Base-by-base conservation (phyloP, 2,797 vertebrate species). In the Coregonus ussuriensis region DNA sequence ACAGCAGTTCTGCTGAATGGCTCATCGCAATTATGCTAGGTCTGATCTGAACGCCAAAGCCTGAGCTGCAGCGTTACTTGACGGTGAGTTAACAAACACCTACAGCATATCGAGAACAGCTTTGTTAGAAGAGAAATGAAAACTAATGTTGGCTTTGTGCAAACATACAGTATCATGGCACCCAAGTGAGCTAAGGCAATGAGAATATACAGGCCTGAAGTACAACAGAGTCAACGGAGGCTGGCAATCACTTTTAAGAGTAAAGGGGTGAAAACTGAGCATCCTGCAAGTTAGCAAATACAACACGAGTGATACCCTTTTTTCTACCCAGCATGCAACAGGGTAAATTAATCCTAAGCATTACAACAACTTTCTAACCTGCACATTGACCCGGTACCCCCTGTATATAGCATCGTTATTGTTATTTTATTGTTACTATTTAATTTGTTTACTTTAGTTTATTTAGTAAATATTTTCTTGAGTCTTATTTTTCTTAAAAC, bases 341-440 rank as follows among this genome's bases (percentile, higher is more conserved):
- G 47, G 35, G 37, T 25, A 29, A 63, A 63, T n/a, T 4, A 67
- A 75, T 7, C 51, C 1, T 35, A 33, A 35, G 15, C 63, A 65
- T 80, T 78, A 83, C 16, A 15, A 35, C 41, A 11, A 47, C 41
- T 47, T 11, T 13, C 9, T 47, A 47, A 47, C 41, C 9, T 11
- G 9, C 41, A 47, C 9, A 47, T 11, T 47, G 41, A 47, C 41
- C 11, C 41, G 9, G 41, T 13, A 47, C 41, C 41, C 9, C 41
- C 41, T 47, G 3, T 13, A 13, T 47, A 47, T 47, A 47, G 41
- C 41, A 47, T 11, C 9, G 41, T 13, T 47, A 13, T 47, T 47
- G 41, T 47, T 11, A 47, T 47, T 11, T 47, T 9, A 47, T 47
- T 47, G 41, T 47, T 13, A 0, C 41, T 13, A 13, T 47, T 47